Evolutionary conservation across 2,113 vertebrate genomes (phyloP).

Genomic region (Craseonycteris thonglongyai): DNA sequence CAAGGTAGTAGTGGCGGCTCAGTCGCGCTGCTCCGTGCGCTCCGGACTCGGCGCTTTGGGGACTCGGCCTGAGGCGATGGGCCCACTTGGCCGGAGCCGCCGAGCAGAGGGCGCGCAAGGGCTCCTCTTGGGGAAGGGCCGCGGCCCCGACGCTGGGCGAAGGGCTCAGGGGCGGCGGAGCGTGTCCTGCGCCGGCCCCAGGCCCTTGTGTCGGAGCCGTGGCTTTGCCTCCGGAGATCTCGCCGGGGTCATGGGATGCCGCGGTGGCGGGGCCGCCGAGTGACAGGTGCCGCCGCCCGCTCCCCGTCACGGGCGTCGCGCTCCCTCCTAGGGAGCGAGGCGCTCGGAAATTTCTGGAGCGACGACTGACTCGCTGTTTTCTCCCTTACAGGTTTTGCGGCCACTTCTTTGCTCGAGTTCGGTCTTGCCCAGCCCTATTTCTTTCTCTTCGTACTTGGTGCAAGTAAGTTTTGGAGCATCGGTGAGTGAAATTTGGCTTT

Average conservation of each 20-base stretch:
- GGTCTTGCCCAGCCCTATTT: not conserved
- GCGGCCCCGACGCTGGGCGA: not conserved
- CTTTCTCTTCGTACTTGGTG: not conserved
- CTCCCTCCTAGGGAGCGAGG: not conserved
- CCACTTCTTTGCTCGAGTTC: not conserved
- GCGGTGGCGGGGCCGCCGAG: not conserved
- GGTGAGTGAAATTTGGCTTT: conserved; percentile 35
- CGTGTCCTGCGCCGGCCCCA: not conserved
- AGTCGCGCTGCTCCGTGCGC: not conserved
- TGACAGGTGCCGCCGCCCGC: conserved; percentile 56
- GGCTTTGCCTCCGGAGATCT: not conserved
- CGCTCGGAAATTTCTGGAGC: conserved; percentile 47
- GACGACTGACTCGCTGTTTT: not conserved
- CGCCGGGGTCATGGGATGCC: not conserved
- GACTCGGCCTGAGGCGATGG: conserved; percentile 26
- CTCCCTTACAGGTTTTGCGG: conserved; percentile 13
- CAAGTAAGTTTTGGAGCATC: conserved; percentile 52
- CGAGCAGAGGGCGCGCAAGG: conserved; percentile 11
- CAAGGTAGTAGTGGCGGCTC: not conserved
- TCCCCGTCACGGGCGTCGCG: not conserved
- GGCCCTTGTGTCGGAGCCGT: not conserved
- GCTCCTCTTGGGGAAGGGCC: not conserved
- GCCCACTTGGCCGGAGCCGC: not conserved
- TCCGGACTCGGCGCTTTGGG: not conserved
- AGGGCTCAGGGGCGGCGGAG: not conserved